Conservation (phyloP, 2,797 vertebrate genomes). For the Bryconaethiops microstoma region DNA sequence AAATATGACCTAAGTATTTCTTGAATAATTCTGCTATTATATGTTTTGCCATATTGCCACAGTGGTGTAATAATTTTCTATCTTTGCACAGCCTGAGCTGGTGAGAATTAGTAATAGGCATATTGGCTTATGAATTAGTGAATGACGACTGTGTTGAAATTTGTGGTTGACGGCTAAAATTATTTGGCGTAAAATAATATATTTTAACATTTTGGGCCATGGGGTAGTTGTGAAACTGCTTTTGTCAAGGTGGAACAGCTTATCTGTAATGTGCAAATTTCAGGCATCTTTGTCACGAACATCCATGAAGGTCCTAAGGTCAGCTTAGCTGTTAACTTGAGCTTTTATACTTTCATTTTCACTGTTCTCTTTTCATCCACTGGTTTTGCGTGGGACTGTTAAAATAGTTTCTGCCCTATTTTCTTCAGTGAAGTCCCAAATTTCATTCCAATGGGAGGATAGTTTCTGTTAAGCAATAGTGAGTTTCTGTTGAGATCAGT, state of each 20-base stretch:
- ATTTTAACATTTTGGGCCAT: background rate
- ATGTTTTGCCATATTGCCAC: no score
- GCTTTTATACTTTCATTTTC: constrained; percentile 47
- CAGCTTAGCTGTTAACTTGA: background rate
- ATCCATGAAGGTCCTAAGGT: background rate
- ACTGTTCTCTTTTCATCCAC: constrained; percentile 30
- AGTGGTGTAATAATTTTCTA: background rate
- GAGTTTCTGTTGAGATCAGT: constrained; percentile 26
- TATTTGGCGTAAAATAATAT: background rate
- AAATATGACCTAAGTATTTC: no score
- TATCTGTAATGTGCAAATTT: background rate
- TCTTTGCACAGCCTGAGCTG: background rate
- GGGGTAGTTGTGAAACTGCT: no score
- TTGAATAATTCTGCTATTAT: no score
- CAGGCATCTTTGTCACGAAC: background rate
- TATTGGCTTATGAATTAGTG: background rate
- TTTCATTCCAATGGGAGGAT: constrained; percentile 17
- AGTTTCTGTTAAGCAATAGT: constrained; percentile 50
- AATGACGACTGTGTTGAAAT: background rate
- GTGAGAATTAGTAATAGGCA: background rate
- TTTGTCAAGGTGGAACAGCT: background rate
- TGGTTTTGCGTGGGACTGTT: constrained; percentile 22
- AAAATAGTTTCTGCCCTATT: background rate
- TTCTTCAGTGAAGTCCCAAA: constrained; percentile 39
- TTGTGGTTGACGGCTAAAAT: background rate